Evolutionary conservation across 2,888 invertebrate genomes (phyloP), one percentile per base, ranked within the genome.

Genomic region (Ctena decussata): DNA sequence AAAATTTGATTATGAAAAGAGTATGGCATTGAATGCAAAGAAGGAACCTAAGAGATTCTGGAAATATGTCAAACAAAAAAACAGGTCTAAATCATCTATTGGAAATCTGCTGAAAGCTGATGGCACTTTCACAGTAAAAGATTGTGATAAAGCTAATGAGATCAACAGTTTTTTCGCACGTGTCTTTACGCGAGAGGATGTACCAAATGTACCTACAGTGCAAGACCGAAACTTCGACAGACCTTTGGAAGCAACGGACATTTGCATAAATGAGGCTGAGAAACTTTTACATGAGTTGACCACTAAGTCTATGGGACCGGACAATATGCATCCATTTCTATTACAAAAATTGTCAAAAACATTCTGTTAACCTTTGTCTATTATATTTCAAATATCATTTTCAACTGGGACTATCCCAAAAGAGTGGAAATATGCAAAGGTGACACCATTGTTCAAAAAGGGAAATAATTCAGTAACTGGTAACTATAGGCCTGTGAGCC

Each of bases 181-280:
- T 78, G 78, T 71, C 5, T 78, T 78, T 65, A 78, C 78, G 5
- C 53, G 37, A n/a, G 78, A 78, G 30, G 65, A 78, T 27, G 30
- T 39, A 8, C 37, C 71, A 39, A 46, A 44, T 24, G 60, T 78
- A 70, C 78, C 78, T 24, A 69, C 70, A 32, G 37, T 78, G 12
- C 39, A 60, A 32, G 27, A 71, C 71, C 37, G 35, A 27, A 71
- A 71, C n/a, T 71, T 41, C 37, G 71, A 71, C 24, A 71, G 39
- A 71, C 71, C 71, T 12, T 71, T 71, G 44, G 71, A 39, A 41
- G 37, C 39, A 41, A 77, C 24, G 69, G 69, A 77, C 11, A 18
- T 77, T 12, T 21, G 30, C 18, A 27, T 30, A 73, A 41, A 3
- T 27, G 46, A 73, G 49, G 78, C 32, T 27, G 18, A 30, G 24